Conservation (phyloP, 2,113 vertebrate species). For the Labeo rohita region DNA sequence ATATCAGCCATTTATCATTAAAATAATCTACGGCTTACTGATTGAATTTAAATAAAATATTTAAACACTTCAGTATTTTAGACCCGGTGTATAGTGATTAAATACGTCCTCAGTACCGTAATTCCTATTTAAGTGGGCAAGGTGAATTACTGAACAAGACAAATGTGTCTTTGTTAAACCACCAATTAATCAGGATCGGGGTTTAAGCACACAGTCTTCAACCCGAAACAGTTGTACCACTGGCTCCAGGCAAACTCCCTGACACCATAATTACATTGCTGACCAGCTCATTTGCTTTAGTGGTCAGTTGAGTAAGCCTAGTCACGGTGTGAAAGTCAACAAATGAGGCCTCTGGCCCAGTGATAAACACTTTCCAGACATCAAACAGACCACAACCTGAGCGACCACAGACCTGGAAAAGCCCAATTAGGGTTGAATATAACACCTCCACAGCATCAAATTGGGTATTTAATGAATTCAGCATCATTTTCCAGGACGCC, state of each 20-base stretch:
- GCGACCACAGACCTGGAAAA: constrained; percentile 42
- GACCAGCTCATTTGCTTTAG: constrained; percentile 56
- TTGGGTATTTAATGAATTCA: constrained; percentile 29
- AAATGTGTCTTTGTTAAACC: constrained; percentile 45
- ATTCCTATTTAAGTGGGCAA: constrained; percentile 28
- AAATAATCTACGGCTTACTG: background rate
- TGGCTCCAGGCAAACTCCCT: constrained; percentile 41
- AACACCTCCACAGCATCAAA: constrained; percentile 49
- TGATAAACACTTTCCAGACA: constrained; percentile 53
- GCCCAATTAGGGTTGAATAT: constrained; percentile 52
- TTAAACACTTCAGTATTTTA: background rate
- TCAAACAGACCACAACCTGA: constrained; percentile 53
- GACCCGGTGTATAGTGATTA: background rate
- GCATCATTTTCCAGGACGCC: background rate
- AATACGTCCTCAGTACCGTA: background rate
- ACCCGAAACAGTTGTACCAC: constrained; percentile 37
- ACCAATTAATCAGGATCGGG: constrained; percentile 42
- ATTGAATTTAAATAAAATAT: too few species aligned
- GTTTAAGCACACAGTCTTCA: constrained; percentile 25
- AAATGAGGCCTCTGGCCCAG: constrained; percentile 50
- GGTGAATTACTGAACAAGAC: constrained; percentile 46
- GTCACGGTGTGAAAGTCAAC: constrained; percentile 55
- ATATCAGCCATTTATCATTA: background rate
- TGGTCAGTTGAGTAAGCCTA: constrained; percentile 51
- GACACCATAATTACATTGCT: constrained; percentile 56